These are phyloP conservation scores for Thryonomys swinderianus DNA, from an alignment of 2,113 vertebrate species.

Conservation along the genomic window DNA sequence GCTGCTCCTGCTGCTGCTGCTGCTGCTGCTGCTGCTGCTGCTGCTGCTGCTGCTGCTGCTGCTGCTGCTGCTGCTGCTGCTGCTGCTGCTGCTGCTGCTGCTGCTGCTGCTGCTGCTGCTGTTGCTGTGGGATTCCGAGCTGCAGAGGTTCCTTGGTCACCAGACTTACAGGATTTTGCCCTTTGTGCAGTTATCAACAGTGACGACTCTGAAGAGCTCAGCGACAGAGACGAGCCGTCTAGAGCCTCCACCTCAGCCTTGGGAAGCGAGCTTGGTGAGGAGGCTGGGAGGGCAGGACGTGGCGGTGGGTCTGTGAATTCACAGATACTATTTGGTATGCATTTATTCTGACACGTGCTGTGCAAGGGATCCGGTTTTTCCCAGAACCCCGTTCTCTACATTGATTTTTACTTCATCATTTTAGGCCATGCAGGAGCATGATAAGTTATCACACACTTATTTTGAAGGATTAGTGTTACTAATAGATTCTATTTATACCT, in stretches of 20 bases:
- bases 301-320: not conserved
- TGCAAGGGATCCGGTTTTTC: not conserved
- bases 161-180: not conserved
- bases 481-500: not conserved
- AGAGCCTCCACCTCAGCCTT: rapidly evolving
- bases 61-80: too few species aligned
- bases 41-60: too few species aligned
- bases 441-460: not conserved
- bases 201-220: not conserved
- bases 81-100: too few species aligned
- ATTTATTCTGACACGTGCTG: not conserved
- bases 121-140: not conserved
- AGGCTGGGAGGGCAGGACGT: not conserved
- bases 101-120: too few species aligned
- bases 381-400: not conserved
- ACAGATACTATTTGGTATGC: not conserved
- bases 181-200: slow-evolving; percentile 65
- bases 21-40: too few species aligned
- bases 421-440: not conserved
- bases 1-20: too few species aligned
- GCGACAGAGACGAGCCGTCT: rapidly evolving
- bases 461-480: not conserved
- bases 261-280: not conserved
- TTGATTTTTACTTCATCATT: slow-evolving; percentile 8
- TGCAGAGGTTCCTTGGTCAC: not conserved